These are phyloP conservation scores for Muscina levida DNA, from an alignment of 2,888 invertebrate genomes.

Conservation along the genomic window DNA sequence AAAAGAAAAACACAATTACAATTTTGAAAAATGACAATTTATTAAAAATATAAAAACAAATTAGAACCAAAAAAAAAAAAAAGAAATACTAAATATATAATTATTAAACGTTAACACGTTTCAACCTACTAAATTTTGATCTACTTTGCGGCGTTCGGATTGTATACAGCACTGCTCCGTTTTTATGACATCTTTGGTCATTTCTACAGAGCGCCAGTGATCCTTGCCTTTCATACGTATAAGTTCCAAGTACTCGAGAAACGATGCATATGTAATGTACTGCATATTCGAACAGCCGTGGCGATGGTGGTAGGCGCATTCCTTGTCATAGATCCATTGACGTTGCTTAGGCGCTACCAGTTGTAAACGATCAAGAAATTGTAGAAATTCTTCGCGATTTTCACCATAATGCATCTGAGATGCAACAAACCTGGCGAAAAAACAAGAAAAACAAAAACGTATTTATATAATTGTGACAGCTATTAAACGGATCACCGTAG, in stretches of 20 bases:
- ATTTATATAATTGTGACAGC: neutral
- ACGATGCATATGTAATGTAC: conserved; percentile 73
- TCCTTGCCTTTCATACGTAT: conserved; percentile 72
- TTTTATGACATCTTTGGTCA: conserved; percentile 63
- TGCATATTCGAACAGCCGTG: conserved; percentile 73
- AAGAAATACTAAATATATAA: conserved; percentile 7
- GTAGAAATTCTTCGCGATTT: conserved; percentile 86
- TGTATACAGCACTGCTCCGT: conserved; percentile 62
- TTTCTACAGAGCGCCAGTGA: conserved; percentile 73
- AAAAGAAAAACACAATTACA: conserved; percentile 1
- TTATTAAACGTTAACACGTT: conserved; percentile 37
- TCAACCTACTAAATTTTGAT: conserved; percentile 67
- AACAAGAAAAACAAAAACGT: neutral
- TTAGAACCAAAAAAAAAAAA: conserved; percentile 4
- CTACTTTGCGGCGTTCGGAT: conserved; percentile 65
- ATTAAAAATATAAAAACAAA: neutral
- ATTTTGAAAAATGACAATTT: neutral
- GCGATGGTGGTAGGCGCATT: conserved; percentile 74
- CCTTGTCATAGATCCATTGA: conserved; percentile 86
- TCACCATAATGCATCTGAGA: conserved; percentile 87
- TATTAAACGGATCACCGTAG: neutral
- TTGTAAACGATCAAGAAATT: conserved; percentile 86
- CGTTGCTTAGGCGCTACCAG: conserved; percentile 86
- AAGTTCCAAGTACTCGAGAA: conserved; percentile 74
- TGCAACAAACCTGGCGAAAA: conserved; percentile 84